Evolutionary conservation across 2,113 vertebrate species (phyloP), one percentile per base, ranked within the genome.

Genomic region (Pangasianodon hypophthalmus): DNA sequence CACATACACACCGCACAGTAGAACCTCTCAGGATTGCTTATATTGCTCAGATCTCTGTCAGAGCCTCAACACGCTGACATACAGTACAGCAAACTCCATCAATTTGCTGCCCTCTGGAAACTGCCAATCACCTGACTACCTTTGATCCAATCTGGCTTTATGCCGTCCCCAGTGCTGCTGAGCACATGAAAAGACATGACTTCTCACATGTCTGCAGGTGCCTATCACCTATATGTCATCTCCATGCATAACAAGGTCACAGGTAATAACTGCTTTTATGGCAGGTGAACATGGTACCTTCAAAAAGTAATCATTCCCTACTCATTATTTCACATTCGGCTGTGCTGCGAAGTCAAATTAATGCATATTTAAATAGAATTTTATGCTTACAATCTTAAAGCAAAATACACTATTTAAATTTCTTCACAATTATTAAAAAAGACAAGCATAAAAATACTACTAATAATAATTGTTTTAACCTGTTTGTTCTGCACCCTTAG

Each of bases 111-210:
- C 90, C 89, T 87, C 85, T 48, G 90, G 58, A 93, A 94, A 91
- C 92, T 44, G 90, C 90, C 94, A 94, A 93, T 94, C 94, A 95
- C 89, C 89, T 92, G 54, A 73, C 82, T 84, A 90, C 93, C 92
- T 88, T 90, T 92, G 92, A 93, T 86, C 93, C 87, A 84, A 89
- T 87, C 58, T 85, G 32, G 58, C 60, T 56, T 85, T 54, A 89
- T 37, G 85, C 87, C 80, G 26, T 84, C 52, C 80, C 83, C 89
- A 87, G 60, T 64, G 62, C 81, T 48, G 52, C 85, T 60, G 52
- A 19, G 52, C 67, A 89, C 88, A 92, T 92, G 85, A 92, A 92
- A 92, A 87, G 85, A 60, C 41, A 84, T 26, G 29, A 60, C 87
- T 54, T 92, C 87, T 91, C 89, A 60, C 77, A 46, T 77, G 81